Evolutionary conservation across 1,140 invertebrate genomes (phyloP), one percentile per base, ranked within the genome.

Genomic region (Ridgeia piscesae): DNA sequence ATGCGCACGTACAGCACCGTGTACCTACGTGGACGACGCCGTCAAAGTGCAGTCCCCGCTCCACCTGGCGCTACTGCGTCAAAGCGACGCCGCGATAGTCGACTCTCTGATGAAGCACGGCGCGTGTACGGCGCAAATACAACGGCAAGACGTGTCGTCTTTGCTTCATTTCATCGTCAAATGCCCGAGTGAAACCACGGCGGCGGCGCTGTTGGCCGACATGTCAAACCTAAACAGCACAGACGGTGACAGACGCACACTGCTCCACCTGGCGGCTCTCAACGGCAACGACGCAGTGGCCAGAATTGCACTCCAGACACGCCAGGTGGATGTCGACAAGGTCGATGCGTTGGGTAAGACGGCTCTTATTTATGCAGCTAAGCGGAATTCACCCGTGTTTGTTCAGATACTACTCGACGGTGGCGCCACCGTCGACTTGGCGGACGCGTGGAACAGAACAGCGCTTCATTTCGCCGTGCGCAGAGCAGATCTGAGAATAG

Each of bases 151-250:
- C 27, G 58, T 77, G 58, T 77, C 8, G 58, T 77, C 58, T 77
- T 77, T 77, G 58, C 58, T 77, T 77, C 58, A 77, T 77, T 77
- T 77, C 58, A 77, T 77, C 58, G 58, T 77, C 58, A 77, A 77
- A 77, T 77, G 58, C 27, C 58, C 2, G 58, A 77, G 17, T 31
- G 27, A 77, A 21, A 21, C 58, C 58, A 77, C 58, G 11, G 58
- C 58, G 27, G 58, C 58, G 14, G 58, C 58, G 27, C 27, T 77
- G 27, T 21, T 77, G 58, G 11, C 58, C 17, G 14, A 77, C 58
- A 77, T 77, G 58, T 77, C 58, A 77, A 77, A 21, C 8, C 27
- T 77, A 27, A 2, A 77, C 17, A 77, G 58, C 14, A 77, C 58
- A 2, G 58, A 77, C 17, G 27, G 58, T 14, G 58, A 77, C 58